Evolutionary conservation across 2,888 invertebrate species (phyloP).

Genomic region (Drosophila emarginata): DNA sequence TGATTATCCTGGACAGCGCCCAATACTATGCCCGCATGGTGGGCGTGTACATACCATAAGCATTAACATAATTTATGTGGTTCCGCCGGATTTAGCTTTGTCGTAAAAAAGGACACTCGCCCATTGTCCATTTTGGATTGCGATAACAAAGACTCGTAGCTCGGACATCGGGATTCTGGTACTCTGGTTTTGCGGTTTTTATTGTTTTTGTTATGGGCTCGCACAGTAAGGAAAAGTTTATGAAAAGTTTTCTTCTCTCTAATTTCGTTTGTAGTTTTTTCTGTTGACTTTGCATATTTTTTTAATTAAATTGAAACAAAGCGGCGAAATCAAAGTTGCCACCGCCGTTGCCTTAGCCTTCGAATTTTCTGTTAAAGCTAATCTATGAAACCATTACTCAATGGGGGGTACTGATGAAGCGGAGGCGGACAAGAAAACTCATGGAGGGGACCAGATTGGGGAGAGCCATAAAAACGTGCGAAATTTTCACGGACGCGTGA

Average conservation of each 20-base stretch:
- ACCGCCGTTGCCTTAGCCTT: neutral
- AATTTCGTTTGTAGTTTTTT: slow-evolving; percentile 72
- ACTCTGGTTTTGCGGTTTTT: slow-evolving; percentile 73
- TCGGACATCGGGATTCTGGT: neutral
- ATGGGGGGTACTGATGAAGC: slow-evolving; percentile 22
- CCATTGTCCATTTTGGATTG: slow-evolving; percentile 71
- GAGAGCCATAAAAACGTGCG: slow-evolving; percentile 81
- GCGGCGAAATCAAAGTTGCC: slow-evolving; percentile 57
- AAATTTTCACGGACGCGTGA: slow-evolving; percentile 78
- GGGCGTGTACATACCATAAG: slow-evolving; percentile 79
- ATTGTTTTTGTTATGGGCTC: slow-evolving; percentile 72
- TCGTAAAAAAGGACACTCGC: slow-evolving; percentile 76
- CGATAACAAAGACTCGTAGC: slow-evolving; percentile 65
- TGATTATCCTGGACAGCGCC: slow-evolving; percentile 63
- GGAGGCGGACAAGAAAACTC: neutral
- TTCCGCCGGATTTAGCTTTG: slow-evolving; percentile 79
- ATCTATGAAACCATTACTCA: slow-evolving; percentile 75
- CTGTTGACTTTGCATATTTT: slow-evolving; percentile 79
- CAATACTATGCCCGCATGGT: slow-evolving; percentile 51
- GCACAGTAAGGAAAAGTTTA: slow-evolving; percentile 61
- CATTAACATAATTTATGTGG: slow-evolving; percentile 82
- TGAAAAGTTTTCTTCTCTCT: slow-evolving; percentile 61
- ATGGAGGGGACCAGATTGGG: neutral
- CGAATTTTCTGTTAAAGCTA: slow-evolving; percentile 46
- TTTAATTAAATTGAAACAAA: slow-evolving; percentile 73